Evolutionary conservation across 2,113 vertebrate genomes (phyloP), one percentile per base, ranked within the genome.

Genomic region (Pygoscelis adeliae): DNA sequence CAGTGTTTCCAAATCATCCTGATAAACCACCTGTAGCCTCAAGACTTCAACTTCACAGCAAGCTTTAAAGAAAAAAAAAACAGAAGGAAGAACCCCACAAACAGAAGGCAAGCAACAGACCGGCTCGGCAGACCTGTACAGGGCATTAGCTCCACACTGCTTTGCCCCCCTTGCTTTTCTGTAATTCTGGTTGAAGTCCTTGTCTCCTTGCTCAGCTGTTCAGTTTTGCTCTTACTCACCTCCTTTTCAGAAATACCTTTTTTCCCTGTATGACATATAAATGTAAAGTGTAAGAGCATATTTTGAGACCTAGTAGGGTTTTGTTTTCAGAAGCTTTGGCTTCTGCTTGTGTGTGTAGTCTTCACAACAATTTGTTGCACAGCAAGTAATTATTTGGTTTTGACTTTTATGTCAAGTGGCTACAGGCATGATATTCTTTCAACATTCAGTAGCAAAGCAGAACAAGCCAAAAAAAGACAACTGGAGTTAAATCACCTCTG

Each of bases 71-170:
- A 38, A 59, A 71, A 66, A 71, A 66, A 42, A 63, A 19, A 3
- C 38, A 70, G 34, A 65, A 73, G 7, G 12, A 72, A 89, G 4
- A 74, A 61, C 5, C 5, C 36, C 50, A 6, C 6, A 38, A 90
- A 59, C 17, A 52, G 30, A 40, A 86, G 23, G 9, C 21, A 79
- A 38, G 25, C 29, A 71, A 12, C 25, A 89, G 53, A 19, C 6
- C n/a, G 40, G 19, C 38, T 47, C 8, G 2, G 62, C 10, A 82
- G 27, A 46, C 17, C 61, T 7, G 10, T 10, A 22, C 5, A 11
- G 6, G 14, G 6, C 9, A 15, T 13, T 14, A 52, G 42, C 42
- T 55, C 58, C 62, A 56, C 0, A 0, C 15, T 17, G 11, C 40
- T 77, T 44, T 44, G 59, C 38, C n/a, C 70, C 40, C 16, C 27